A percentile compares a stretch with the other conserved stretches of the same genome.
Evolutionary conservation across 2,888 invertebrate genomes (phyloP).

Genomic region (Tholera decimalis): DNA sequence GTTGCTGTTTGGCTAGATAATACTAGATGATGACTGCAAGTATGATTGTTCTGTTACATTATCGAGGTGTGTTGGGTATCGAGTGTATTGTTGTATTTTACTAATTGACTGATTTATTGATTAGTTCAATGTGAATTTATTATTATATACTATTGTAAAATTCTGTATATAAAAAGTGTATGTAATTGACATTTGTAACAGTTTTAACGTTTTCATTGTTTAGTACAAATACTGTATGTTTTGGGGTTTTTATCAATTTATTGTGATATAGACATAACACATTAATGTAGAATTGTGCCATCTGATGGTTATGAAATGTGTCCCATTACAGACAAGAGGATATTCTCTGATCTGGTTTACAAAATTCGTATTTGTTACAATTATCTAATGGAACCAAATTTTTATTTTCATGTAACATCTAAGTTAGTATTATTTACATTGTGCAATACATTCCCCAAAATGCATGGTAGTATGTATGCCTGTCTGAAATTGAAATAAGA

Average conservation of each 20-base stretch:
- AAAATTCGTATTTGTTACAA: constrained; percentile 18
- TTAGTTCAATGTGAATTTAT: constrained; percentile 75
- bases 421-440: constrained; percentile 57
- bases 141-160: constrained; percentile 67
- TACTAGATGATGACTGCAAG: constrained; percentile 33
- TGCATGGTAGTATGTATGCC: constrained; percentile 71
- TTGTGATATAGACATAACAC: constrained; percentile 66
- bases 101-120: constrained; percentile 84
- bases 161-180: constrained; percentile 74
- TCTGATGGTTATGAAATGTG: constrained; percentile 62
- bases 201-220: constrained; percentile 71
- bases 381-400: constrained; percentile 13
- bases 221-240: constrained; percentile 78
- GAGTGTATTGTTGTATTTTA: constrained; percentile 75
- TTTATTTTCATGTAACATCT: constrained; percentile 20
- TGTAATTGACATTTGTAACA: constrained; percentile 72
- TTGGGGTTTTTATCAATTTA: constrained; percentile 75
- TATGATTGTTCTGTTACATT: constrained; percentile 45
- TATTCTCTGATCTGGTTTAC: constrained; percentile 46
- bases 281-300: constrained; percentile 72
- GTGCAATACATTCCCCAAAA: constrained; percentile 85
- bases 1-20: constrained; percentile 26
- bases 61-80: constrained; percentile 48
- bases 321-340: constrained; percentile 26
- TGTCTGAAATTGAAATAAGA: constrained; percentile 55